Evolutionary conservation across 2,113 vertebrate genomes (phyloP).

Genomic region (Ammodytes marinus): DNA sequence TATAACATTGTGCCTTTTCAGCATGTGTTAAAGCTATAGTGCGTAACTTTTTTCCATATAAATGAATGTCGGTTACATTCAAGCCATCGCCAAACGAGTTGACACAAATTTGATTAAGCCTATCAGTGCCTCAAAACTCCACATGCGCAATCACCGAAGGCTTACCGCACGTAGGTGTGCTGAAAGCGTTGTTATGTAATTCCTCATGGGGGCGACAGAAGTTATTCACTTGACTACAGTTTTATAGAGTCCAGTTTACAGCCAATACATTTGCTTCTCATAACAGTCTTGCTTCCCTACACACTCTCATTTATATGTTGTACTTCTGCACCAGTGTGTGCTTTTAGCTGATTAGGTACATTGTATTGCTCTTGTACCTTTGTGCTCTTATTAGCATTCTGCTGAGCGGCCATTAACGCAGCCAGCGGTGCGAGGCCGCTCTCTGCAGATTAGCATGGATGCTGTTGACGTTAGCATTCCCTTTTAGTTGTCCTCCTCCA

Average conservation of each 20-base stretch:
- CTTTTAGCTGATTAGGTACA: neutral
- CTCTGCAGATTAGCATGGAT: slow-evolving; percentile 1
- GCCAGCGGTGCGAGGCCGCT: neutral
- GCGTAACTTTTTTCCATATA: too few relatives aligned
- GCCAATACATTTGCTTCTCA: neutral
- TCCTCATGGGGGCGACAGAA: neutral
- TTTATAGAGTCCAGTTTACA: neutral
- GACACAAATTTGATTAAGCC: too few relatives aligned
- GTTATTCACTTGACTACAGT: neutral
- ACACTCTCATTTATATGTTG: neutral
- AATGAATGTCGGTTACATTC: too few relatives aligned
- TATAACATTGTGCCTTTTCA: neutral
- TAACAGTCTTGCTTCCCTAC: neutral
- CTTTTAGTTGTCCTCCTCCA: neutral
- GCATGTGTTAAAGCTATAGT: too few relatives aligned
- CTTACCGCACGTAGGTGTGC: too few relatives aligned
- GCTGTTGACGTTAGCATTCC: slow-evolving; percentile 23
- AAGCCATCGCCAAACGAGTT: too few relatives aligned
- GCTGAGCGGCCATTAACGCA: slow-evolving; percentile 3
- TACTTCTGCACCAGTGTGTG: slow-evolving; percentile 9
- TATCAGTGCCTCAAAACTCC: too few relatives aligned
- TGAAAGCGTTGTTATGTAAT: too few relatives aligned
- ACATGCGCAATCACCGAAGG: too few relatives aligned
- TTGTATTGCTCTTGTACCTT: neutral
- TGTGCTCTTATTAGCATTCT: neutral